These are phyloP conservation scores for Lepidothrix coronata DNA, from an alignment of 2,113 vertebrate species.

Conservation along the genomic window DNA sequence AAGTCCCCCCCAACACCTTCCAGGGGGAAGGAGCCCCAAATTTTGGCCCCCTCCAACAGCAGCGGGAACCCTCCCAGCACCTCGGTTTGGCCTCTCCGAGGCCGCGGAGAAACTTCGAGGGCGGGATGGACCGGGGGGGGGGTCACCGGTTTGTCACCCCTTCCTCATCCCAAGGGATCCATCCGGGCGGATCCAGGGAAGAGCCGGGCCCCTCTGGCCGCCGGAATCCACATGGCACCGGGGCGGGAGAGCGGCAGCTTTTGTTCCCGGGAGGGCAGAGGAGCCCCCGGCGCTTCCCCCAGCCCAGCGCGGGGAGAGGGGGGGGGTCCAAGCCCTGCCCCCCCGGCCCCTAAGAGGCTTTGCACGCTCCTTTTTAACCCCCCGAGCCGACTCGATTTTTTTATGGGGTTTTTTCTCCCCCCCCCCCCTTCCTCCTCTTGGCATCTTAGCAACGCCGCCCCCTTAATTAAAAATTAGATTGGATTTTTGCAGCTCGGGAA, in stretches of 20 bases:
- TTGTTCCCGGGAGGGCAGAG: slow-evolving; percentile 7
- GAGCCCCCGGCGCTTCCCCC: neutral
- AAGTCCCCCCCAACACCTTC: neutral
- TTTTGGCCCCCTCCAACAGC: neutral
- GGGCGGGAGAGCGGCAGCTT: neutral
- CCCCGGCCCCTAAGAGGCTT: neutral
- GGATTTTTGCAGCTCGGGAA: neutral
- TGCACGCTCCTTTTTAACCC: neutral
- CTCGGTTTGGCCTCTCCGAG: neutral
- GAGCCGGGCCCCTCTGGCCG: neutral
- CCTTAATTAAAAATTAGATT: neutral
- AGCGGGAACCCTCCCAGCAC: neutral
- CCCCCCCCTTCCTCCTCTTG: neutral
- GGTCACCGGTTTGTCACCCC: neutral
- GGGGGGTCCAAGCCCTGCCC: neutral
- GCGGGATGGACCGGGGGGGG: neutral
- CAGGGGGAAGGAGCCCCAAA: too few relatives aligned
- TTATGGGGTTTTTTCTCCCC: too few relatives aligned
- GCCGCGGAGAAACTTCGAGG: neutral
- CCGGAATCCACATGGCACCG: neutral
- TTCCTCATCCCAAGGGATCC: neutral
- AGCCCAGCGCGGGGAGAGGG: neutral
- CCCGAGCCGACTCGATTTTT: neutral
- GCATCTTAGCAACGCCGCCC: neutral
- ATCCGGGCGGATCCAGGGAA: neutral